These are phyloP conservation scores for Mesorhabditis sp. DNA, from an alignment of 2,888 invertebrate genomes.

Conservation along the genomic window DNA sequence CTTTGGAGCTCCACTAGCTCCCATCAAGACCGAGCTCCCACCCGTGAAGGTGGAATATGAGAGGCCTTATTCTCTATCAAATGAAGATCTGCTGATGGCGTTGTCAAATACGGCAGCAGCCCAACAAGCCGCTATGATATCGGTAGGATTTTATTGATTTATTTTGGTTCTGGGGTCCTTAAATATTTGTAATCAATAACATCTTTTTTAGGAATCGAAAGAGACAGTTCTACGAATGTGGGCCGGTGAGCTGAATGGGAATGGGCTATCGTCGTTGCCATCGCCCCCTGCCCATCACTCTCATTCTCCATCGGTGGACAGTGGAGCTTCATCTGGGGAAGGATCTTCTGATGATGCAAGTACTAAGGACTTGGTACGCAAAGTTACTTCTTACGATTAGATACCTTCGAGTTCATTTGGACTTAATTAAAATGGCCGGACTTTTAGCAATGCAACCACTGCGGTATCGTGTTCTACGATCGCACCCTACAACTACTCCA, in stretches of 20 bases:
- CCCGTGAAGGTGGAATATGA: neutral
- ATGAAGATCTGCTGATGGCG: slow-evolving; percentile 5
- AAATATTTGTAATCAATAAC: no score
- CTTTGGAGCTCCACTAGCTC: neutral
- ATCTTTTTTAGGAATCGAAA: neutral
- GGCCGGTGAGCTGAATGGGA: slow-evolving; percentile 5
- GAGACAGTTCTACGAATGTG: slow-evolving; percentile 1
- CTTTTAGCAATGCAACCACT: slow-evolving; percentile 71
- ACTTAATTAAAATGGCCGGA: neutral
- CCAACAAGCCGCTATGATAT: slow-evolving; percentile 6
- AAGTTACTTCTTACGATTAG: neutral
- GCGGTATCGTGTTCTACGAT: slow-evolving; percentile 90
- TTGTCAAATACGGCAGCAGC: slow-evolving; percentile 12
- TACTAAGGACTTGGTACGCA: neutral
- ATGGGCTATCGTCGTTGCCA: slow-evolving; percentile 2
- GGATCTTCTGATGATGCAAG: slow-evolving; percentile 8
- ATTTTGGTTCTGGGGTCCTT: neutral
- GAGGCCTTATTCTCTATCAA: neutral
- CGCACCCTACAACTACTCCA: slow-evolving; percentile 92
- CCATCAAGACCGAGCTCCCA: neutral
- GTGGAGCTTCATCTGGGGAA: slow-evolving; percentile 8
- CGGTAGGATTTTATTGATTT: neutral
- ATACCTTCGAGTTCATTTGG: neutral
- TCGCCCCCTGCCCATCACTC: slow-evolving; percentile 11
- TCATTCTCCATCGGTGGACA: slow-evolving; percentile 18